Evolutionary conservation across 2,113 vertebrate species (phyloP).

Genomic region (Crypturellus undulatus): DNA sequence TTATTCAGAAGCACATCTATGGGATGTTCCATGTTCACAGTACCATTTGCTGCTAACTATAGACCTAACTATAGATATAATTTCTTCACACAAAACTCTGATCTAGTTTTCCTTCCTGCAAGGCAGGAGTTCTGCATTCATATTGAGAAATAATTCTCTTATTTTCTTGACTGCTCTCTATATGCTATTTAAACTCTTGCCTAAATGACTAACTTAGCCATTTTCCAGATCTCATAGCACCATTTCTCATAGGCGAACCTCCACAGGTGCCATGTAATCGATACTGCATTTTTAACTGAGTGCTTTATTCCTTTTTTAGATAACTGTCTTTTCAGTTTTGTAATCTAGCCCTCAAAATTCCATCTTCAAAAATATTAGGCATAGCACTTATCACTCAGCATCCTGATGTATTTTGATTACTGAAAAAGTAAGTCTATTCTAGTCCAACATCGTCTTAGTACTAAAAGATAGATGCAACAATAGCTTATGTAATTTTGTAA

Average conservation of each 20-base stretch:
- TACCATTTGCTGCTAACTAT: not conserved
- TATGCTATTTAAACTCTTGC: not conserved
- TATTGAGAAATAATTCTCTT: not conserved
- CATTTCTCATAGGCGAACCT: not conserved
- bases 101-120: not conserved
- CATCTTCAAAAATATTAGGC: not conserved
- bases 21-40: not conserved
- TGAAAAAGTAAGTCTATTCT: not conserved
- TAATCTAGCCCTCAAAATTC: not conserved
- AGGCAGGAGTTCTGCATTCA: not conserved
- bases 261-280: accelerated
- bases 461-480: not conserved
- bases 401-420: not conserved
- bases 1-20: not conserved
- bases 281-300: not conserved
- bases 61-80: not conserved
- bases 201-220: not conserved
- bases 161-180: not conserved
- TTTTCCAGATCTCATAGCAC: not conserved
- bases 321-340: not conserved
- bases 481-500: not conserved
- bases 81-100: not conserved
- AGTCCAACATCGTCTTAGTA: not conserved
- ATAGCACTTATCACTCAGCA: not conserved
- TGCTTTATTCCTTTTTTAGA: not conserved